phyloP scores from a whole-genome alignment of 2,888 invertebrate species.

The Hymenopus coronatus region DNA sequence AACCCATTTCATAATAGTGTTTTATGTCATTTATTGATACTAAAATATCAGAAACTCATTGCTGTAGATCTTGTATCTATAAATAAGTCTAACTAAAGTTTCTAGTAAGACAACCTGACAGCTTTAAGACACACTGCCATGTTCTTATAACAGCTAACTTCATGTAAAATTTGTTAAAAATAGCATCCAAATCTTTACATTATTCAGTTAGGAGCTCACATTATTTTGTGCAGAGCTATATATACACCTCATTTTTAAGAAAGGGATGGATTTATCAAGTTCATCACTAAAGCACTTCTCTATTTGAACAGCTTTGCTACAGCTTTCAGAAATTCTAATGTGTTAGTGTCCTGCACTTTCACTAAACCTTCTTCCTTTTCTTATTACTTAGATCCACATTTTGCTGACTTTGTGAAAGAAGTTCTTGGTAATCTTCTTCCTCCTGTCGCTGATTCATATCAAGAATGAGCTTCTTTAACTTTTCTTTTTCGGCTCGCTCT shows the following conservation, averaged over 20 bases:
- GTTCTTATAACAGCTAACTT: not conserved
- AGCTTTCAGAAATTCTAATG: not conserved
- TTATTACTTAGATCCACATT: constrained; percentile 74
- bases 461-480: constrained; percentile 71
- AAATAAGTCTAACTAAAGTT: not conserved
- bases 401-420: constrained; percentile 59
- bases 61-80: not conserved
- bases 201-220: not conserved
- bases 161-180: not conserved
- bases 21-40: not conserved
- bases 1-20: not conserved
- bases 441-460: constrained; percentile 94
- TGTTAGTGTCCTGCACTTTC: not conserved
- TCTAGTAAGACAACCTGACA: not conserved
- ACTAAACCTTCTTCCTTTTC: constrained; percentile 57
- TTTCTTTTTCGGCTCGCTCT: constrained; percentile 53
- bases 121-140: not conserved
- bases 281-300: not conserved
- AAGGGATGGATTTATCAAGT: not conserved
- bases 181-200: not conserved
- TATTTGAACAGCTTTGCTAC: not conserved
- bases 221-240: not conserved
- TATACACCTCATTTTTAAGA: not conserved
- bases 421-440: constrained; percentile 78
- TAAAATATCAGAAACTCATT: not conserved